Percentiles rank a stretch among this genome's conserved stretches.
These are phyloP conservation scores for Agrochola macilenta DNA, from an alignment of 2,888 invertebrate genomes.

Conservation along the genomic window DNA sequence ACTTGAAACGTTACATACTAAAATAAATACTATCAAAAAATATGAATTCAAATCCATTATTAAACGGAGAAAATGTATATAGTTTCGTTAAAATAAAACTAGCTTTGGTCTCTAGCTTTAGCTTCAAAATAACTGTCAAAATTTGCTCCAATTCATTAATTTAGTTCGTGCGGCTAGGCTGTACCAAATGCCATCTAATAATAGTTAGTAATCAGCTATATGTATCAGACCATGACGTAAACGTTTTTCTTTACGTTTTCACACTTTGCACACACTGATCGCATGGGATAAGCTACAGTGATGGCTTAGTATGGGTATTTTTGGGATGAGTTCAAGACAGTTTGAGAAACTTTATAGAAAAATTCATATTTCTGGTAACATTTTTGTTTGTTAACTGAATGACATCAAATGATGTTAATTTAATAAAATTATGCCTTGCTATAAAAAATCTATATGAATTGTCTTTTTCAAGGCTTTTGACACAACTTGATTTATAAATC, in stretches of 20 bases:
- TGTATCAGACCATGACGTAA: slow-evolving; percentile 45
- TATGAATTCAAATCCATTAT: slow-evolving; percentile 27
- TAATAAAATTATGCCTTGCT: background rate
- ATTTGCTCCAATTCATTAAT: background rate
- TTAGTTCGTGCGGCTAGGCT: slow-evolving; percentile 23
- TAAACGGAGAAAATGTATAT: background rate
- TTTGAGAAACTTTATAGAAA: background rate
- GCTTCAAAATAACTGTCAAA: slow-evolving; percentile 1
- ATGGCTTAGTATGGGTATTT: slow-evolving; percentile 30
- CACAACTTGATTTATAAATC: background rate
- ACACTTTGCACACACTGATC: slow-evolving; percentile 35
- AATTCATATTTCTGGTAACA: background rate
- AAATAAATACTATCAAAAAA: slow-evolving; percentile 32
- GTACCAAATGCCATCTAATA: slow-evolving; percentile 33
- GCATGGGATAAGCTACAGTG: slow-evolving; percentile 21
- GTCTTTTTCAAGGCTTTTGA: background rate
- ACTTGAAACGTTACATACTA: slow-evolving; percentile 37
- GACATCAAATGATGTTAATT: background rate
- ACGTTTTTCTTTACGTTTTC: slow-evolving; percentile 34
- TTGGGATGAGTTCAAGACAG: slow-evolving; percentile 5
- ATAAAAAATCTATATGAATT: background rate
- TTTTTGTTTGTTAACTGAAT: background rate
- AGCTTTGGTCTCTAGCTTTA: background rate
- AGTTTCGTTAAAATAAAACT: background rate
- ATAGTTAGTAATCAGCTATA: slow-evolving; percentile 35